phyloP scores from a whole-genome alignment of 2,888 invertebrate genomes.

The Drosophila maculinotata region DNA sequence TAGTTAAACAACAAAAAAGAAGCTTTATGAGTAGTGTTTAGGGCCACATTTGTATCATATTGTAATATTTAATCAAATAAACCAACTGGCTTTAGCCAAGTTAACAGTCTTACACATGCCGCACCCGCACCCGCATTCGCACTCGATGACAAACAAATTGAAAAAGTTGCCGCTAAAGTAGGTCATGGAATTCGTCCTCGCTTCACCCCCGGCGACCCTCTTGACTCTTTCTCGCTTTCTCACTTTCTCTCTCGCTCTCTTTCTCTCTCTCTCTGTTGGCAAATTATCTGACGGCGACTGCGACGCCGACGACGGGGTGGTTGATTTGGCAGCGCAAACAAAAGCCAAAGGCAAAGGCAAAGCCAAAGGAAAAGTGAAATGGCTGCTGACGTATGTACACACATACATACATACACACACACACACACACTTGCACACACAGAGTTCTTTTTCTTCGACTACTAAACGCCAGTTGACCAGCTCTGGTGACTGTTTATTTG shows the following conservation, averaged over 20 bases:
- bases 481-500: constrained; percentile 63
- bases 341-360: constrained; percentile 54
- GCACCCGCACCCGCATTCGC: constrained; percentile 11
- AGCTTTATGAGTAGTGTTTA: constrained; percentile 67
- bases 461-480: constrained; percentile 41
- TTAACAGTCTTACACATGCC: constrained; percentile 26
- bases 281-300: constrained; percentile 63
- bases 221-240: constrained; percentile 13
- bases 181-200: constrained; percentile 66
- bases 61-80: constrained; percentile 70
- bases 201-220: constrained; percentile 23
- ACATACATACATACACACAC: constrained; percentile 24
- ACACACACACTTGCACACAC: constrained; percentile 11
- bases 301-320: constrained; percentile 50
- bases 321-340: constrained; percentile 70
- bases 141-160: constrained; percentile 68
- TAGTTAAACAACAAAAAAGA: constrained; percentile 53
- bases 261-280: constrained; percentile 55
- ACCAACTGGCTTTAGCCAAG: constrained; percentile 56
- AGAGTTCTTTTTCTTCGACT: constrained; percentile 11
- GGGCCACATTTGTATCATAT: constrained; percentile 51
- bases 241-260: constrained; percentile 32
- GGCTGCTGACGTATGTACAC: constrained; percentile 70
- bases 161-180: constrained; percentile 72
- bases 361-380: constrained; percentile 54